Conservation (phyloP, 2,888 invertebrate genomes). For the Lasioglossum calceatum region DNA sequence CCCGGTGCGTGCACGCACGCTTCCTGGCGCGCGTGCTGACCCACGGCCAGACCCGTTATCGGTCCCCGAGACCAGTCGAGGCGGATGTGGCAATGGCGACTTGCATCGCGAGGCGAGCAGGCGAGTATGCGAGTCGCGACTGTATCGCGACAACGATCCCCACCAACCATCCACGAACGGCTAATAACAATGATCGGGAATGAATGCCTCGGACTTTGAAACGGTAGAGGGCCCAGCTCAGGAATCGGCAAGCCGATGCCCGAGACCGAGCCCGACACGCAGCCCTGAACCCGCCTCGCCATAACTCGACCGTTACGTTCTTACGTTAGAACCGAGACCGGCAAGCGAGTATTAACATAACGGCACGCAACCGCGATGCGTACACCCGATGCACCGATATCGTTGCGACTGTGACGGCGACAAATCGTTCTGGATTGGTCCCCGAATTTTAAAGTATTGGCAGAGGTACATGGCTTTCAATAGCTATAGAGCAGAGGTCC, state of each 20-base stretch:
- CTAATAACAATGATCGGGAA: slow-evolving; percentile 56
- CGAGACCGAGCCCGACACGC: slow-evolving; percentile 71
- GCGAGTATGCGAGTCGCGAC: not conserved
- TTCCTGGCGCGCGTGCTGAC: slow-evolving; percentile 15
- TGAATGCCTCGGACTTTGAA: not conserved
- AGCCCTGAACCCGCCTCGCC: slow-evolving; percentile 73
- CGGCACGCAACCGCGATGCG: slow-evolving; percentile 73
- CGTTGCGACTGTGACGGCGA: not conserved
- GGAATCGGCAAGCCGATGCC: slow-evolving; percentile 34
- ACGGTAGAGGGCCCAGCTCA: not conserved
- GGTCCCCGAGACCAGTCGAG: slow-evolving; percentile 28
- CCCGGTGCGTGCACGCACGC: slow-evolving; percentile 15
- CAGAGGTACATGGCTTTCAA: not conserved
- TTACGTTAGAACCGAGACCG: slow-evolving; percentile 73
- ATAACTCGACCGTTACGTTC: slow-evolving; percentile 82
- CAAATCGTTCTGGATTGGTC: not conserved
- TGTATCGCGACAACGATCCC: slow-evolving; percentile 25
- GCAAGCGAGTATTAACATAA: slow-evolving; percentile 83
- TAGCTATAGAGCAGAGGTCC: not conserved
- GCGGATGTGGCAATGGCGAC: slow-evolving; percentile 35
- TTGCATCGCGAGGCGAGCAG: not conserved
- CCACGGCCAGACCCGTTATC: slow-evolving; percentile 62
- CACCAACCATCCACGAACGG: slow-evolving; percentile 27
- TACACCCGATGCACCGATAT: slow-evolving; percentile 33
- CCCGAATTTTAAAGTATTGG: not conserved